Evolutionary conservation across 2,888 invertebrate genomes (phyloP).

Genomic region (Drosophila mulleri): DNA sequence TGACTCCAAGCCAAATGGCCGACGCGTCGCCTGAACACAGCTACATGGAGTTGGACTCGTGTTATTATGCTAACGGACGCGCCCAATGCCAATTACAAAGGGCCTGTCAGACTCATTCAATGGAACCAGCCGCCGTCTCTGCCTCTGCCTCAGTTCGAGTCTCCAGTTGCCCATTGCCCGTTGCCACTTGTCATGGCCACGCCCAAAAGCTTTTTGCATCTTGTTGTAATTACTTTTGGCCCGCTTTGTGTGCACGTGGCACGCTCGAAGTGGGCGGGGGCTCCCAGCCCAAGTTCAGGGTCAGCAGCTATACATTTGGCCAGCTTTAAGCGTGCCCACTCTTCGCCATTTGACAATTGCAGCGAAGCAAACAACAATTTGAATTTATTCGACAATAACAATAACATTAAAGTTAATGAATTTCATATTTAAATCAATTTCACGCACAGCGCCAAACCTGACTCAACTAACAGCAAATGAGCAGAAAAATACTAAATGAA

Average conservation of each 20-base stretch:
- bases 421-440: constrained; percentile 56
- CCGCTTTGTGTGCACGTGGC: constrained; percentile 69
- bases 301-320: constrained; percentile 47
- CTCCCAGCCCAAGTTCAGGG: constrained; percentile 56
- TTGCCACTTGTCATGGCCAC: constrained; percentile 35
- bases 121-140: constrained; percentile 22
- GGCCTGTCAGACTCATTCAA: constrained; percentile 39
- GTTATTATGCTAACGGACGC: constrained; percentile 60
- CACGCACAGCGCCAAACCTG: constrained; percentile 28
- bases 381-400: constrained; percentile 26
- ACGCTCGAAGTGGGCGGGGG: constrained; percentile 17
- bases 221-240: constrained; percentile 74
- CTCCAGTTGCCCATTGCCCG: constrained; percentile 19
- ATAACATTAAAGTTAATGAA: constrained; percentile 48
- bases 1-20: constrained; percentile 49
- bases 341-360: constrained; percentile 13
- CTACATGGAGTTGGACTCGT: constrained; percentile 47
- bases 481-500: constrained; percentile 8
- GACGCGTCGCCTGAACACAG: constrained; percentile 9
- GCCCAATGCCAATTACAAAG: constrained; percentile 72
- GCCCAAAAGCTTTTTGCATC: constrained; percentile 61
- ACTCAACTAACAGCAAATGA: constrained; percentile 47
- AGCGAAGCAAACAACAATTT: constrained; percentile 26
- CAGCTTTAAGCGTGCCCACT: constrained; percentile 28
- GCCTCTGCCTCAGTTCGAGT: no score